Percentiles rank a stretch among this genome's conserved stretches.
Evolutionary conservation across 2,888 invertebrate genomes (phyloP).

Genomic region (Eupithecia inturbata): DNA sequence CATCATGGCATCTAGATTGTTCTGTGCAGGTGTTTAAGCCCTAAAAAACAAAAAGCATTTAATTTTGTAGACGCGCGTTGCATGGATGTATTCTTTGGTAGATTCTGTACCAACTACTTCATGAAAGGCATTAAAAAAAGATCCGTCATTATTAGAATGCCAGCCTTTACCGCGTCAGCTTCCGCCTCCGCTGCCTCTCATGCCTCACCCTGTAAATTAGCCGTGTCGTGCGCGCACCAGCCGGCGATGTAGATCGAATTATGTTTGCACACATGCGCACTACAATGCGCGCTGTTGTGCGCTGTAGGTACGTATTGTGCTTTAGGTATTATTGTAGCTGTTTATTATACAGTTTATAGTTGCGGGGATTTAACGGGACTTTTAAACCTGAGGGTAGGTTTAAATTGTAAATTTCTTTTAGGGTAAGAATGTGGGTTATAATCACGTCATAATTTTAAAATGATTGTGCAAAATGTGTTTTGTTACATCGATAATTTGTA

Average conservation of each 20-base stretch:
- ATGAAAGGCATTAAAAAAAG: no score
- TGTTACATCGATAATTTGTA: background rate
- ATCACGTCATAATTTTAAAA: constrained; percentile 17
- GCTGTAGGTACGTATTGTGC: background rate
- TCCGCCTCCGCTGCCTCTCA: constrained; percentile 22
- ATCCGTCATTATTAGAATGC: no score
- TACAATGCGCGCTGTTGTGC: constrained; percentile 19
- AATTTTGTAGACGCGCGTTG: no score
- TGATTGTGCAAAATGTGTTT: background rate
- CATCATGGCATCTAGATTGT: no score
- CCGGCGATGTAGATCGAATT: constrained; percentile 65
- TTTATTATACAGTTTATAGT: constrained; percentile 29
- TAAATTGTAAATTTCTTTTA: constrained; percentile 16
- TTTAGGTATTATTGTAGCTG: constrained; percentile 28
- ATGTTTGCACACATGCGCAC: constrained; percentile 73
- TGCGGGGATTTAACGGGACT: constrained; percentile 34
- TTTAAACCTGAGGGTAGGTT: constrained; percentile 28
- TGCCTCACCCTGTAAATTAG: constrained; percentile 50
- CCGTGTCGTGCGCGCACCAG: constrained; percentile 44
- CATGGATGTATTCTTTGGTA: no score
- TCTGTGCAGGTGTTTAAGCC: no score
- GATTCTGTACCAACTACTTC: background rate
- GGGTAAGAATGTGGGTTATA: constrained; percentile 11
- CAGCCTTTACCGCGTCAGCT: background rate
- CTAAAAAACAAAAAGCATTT: no score